phyloP scores from a whole-genome alignment of 2,113 vertebrate species.

The Xiphias gladius region DNA sequence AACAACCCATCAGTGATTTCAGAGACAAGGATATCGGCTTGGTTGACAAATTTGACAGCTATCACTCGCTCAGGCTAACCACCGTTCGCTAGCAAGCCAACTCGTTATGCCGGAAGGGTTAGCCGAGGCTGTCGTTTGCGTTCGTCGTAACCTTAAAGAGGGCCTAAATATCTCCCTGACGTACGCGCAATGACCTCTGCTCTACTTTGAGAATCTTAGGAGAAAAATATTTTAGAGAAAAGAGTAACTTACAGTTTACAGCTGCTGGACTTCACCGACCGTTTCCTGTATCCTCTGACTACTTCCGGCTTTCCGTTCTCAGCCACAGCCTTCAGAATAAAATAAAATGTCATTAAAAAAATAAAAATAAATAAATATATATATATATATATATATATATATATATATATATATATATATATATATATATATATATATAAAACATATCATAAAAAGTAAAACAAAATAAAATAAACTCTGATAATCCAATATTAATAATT shows the following conservation, averaged over 20 bases:
- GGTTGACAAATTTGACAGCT: slow-evolving; percentile 58
- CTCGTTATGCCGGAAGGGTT: background rate
- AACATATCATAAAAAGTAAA: background rate
- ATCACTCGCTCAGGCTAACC: slow-evolving; percentile 45
- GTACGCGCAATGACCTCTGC: rapidly evolving
- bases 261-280: background rate
- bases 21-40: background rate
- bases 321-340: slow-evolving; percentile 60
- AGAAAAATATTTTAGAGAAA: slow-evolving; percentile 9
- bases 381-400: too few relatives aligned
- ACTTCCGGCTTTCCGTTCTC: slow-evolving; percentile 49
- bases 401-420: too few relatives aligned
- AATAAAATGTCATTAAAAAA: background rate
- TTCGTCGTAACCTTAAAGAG: background rate
- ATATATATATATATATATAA: too few relatives aligned
- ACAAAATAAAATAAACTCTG: background rate
- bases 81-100: slow-evolving; percentile 12
- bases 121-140: background rate
- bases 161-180: rapidly evolving
- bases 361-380: too few relatives aligned
- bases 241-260: slow-evolving; percentile 60
- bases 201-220: rapidly evolving
- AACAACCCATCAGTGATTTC: background rate
- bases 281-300: slow-evolving; percentile 48
- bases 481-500: background rate